A percentile compares a stretch with the other conserved stretches of the same genome.
phyloP scores from a whole-genome alignment of 2,113 vertebrate species.

The Eolophus roseicapilla region DNA sequence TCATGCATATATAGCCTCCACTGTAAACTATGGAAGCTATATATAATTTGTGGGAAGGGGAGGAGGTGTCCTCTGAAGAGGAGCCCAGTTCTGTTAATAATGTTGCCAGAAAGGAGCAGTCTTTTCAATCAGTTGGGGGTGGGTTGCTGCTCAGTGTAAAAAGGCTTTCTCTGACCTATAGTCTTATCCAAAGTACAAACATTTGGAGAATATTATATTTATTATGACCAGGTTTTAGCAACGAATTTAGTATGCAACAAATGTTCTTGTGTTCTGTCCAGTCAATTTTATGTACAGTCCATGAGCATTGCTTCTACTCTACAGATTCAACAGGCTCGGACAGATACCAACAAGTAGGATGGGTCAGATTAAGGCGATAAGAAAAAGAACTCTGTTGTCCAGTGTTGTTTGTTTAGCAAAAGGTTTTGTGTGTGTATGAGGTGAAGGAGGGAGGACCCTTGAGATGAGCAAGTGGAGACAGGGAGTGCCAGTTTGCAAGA shows the following conservation, averaged over 20 bases:
- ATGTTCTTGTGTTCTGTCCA: not conserved
- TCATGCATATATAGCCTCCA: fast-evolving
- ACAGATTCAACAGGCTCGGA: not conserved
- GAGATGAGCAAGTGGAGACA: not conserved
- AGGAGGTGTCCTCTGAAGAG: not conserved
- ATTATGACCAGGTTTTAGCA: not conserved
- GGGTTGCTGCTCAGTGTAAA: not conserved
- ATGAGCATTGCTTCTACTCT: not conserved
- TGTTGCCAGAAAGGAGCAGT: not conserved
- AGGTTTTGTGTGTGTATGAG: not conserved
- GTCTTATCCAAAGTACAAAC: not conserved
- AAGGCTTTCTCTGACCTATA: not conserved
- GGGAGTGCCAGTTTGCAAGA: not conserved
- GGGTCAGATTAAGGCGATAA: not conserved
- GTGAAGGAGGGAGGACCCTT: not conserved
- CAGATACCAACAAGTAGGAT: not conserved
- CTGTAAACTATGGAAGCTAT: not conserved
- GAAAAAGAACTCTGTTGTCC: not conserved
- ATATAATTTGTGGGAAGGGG: not conserved
- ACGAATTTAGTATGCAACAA: not conserved
- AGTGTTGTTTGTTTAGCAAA: not conserved
- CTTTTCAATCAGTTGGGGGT: not conserved
- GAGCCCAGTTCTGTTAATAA: not conserved
- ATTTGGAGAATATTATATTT: not conserved
- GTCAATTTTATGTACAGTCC: not conserved